Percentiles rank a stretch among this genome's conserved stretches.
These are phyloP conservation scores for Gambusia affinis DNA, from an alignment of 2,113 vertebrate species.

Conservation along the genomic window DNA sequence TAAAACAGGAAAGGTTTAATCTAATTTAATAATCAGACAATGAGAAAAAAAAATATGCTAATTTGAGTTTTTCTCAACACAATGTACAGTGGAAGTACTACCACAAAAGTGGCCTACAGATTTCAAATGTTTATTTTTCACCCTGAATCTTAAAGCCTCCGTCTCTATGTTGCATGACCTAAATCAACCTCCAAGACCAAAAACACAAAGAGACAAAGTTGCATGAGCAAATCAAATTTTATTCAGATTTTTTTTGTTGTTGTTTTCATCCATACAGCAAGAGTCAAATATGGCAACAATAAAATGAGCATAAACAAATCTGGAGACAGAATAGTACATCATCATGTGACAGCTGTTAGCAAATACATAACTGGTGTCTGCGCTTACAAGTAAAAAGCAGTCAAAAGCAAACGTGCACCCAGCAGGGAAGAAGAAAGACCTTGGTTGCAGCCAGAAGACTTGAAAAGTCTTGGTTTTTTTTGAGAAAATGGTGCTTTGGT, in stretches of 20 bases:
- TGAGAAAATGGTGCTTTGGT: constrained; percentile 80
- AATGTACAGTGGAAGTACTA: no score
- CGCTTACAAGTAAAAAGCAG: constrained; percentile 88
- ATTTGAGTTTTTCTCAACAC: no score
- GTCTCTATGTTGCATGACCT: not conserved
- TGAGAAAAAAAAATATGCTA: not conserved
- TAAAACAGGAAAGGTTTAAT: not conserved
- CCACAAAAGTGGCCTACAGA: no score
- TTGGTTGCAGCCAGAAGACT: constrained; percentile 47
- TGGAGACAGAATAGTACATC: constrained; percentile 94
- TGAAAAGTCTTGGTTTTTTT: constrained; percentile 42
- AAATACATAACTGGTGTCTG: constrained; percentile 81
- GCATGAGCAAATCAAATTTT: constrained; percentile 97
- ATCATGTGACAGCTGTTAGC: constrained; percentile 95
- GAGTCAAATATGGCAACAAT: constrained; percentile 98
- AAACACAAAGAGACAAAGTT: constrained; percentile 37
- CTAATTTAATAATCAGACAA: not conserved
- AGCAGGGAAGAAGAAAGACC: constrained; percentile 77
- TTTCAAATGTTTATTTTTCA: no score
- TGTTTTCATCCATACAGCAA: constrained; percentile 90
- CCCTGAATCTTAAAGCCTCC: not conserved
- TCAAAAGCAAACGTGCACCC: constrained; percentile 72
- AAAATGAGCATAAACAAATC: constrained; percentile 99
- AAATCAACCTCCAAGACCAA: not conserved
- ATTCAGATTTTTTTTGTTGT: constrained; percentile 78